Conservation (phyloP, 2,113 vertebrate species). For the Trochalopteron elliotii region DNA sequence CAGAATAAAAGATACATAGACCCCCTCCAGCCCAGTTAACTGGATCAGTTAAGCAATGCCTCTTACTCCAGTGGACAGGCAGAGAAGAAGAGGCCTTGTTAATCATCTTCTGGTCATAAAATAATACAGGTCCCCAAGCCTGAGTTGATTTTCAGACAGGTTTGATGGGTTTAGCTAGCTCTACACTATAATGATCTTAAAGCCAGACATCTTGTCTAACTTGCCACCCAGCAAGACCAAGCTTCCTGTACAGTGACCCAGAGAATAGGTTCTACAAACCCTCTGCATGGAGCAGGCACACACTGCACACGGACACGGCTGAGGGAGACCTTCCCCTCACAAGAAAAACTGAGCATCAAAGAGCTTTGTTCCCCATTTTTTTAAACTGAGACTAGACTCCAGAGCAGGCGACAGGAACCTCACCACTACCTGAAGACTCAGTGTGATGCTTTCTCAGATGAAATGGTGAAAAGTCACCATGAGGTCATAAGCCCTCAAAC, state of each 20-base stretch:
- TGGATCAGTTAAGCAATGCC: neutral
- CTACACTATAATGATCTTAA: neutral
- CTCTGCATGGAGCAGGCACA: neutral
- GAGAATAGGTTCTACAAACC: neutral
- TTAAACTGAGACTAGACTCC: neutral
- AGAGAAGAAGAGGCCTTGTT: neutral
- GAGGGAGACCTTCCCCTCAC: neutral
- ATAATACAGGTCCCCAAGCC: neutral
- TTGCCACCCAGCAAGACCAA: neutral
- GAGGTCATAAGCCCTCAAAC: neutral
- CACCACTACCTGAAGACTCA: neutral
- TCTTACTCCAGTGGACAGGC: neutral
- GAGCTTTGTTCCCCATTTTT: neutral
- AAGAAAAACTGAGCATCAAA: neutral
- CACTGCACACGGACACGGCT: rapidly evolving
- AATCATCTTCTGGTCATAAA: neutral
- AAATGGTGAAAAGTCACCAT: rapidly evolving
- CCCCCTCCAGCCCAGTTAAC: neutral
- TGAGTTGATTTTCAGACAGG: neutral
- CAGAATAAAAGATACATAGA: neutral
- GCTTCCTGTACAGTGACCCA: neutral
- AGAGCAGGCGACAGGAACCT: neutral
- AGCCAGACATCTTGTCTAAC: neutral
- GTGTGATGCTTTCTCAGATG: neutral
- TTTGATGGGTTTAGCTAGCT: neutral